phyloP scores from a whole-genome alignment of 1,140 invertebrate genomes.

The Drosophila chauvacae region DNA sequence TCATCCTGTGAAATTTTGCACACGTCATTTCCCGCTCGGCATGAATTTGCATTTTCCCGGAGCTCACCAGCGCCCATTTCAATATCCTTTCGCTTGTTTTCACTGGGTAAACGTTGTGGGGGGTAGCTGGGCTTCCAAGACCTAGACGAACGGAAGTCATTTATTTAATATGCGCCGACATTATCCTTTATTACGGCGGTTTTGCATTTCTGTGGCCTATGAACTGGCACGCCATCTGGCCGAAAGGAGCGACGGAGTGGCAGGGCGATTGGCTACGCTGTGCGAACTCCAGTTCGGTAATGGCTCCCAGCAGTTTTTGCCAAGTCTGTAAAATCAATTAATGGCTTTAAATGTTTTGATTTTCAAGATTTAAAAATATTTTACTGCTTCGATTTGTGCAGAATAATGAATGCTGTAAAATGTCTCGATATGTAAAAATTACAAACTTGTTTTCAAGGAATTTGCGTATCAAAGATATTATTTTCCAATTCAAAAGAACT shows the following conservation, averaged over 20 bases:
- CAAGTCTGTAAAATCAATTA: slow-evolving; percentile 64
- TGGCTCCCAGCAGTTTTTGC: slow-evolving; percentile 44
- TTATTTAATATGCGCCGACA: slow-evolving; percentile 83
- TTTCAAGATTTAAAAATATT: slow-evolving; percentile 7
- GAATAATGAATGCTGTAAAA: not conserved
- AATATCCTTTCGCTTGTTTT: slow-evolving; percentile 82
- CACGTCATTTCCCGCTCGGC: slow-evolving; percentile 78
- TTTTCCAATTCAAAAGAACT: not conserved
- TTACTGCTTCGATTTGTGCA: not conserved
- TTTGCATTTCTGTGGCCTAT: slow-evolving; percentile 81
- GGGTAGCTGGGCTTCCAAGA: slow-evolving; percentile 34
- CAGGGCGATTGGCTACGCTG: slow-evolving; percentile 42
- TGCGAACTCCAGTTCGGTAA: slow-evolving; percentile 59
- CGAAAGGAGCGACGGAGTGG: slow-evolving; percentile 3
- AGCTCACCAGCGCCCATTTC: slow-evolving; percentile 65
- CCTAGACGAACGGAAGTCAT: slow-evolving; percentile 77
- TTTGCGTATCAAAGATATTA: not conserved
- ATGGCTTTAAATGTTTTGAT: slow-evolving; percentile 51
- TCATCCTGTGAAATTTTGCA: slow-evolving; percentile 78
- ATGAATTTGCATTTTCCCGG: slow-evolving; percentile 78
- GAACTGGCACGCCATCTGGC: slow-evolving; percentile 65
- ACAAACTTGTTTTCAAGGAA: not conserved
- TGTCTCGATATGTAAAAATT: not conserved
- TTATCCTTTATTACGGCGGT: slow-evolving; percentile 83
- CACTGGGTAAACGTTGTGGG: slow-evolving; percentile 69